Evolutionary conservation across 2,888 invertebrate species (phyloP).

Genomic region (Ryuthela nishihirai): DNA sequence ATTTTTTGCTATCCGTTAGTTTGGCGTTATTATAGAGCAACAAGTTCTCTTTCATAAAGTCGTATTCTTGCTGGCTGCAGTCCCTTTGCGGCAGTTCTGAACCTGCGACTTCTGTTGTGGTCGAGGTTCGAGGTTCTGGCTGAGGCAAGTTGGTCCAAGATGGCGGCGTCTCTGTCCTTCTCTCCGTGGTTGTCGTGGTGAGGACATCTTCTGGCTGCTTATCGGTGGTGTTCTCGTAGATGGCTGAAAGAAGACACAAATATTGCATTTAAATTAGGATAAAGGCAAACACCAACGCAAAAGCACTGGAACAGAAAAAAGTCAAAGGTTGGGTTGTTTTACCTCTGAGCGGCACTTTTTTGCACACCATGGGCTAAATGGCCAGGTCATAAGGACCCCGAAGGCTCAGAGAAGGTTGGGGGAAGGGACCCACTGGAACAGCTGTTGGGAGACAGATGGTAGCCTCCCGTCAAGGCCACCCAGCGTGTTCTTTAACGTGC

Average conservation of each 20-base stretch:
- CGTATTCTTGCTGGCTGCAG: slow-evolving; percentile 42
- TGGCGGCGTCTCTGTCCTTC: slow-evolving; percentile 6
- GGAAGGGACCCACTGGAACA: too few species aligned
- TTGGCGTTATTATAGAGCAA: slow-evolving; percentile 61
- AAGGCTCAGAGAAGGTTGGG: too few species aligned
- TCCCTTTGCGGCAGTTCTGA: slow-evolving; percentile 26
- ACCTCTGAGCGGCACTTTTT: too few species aligned
- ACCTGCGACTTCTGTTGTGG: background rate
- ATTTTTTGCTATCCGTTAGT: slow-evolving; percentile 52
- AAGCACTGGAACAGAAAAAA: too few species aligned
- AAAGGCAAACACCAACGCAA: too few species aligned
- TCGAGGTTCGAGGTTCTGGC: slow-evolving; percentile 7
- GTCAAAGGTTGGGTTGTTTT: too few species aligned
- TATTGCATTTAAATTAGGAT: too few species aligned
- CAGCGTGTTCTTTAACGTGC: too few species aligned
- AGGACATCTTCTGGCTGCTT: slow-evolving; percentile 1
- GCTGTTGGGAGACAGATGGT: too few species aligned
- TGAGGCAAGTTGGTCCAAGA: slow-evolving; percentile 22
- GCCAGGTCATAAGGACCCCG: too few species aligned
- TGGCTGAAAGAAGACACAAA: background rate
- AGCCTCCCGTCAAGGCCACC: too few species aligned
- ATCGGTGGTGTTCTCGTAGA: slow-evolving; percentile 11
- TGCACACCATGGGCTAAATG: too few species aligned
- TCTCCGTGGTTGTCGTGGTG: slow-evolving; percentile 3
- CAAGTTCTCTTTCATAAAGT: slow-evolving; percentile 42